Evolutionary conservation across 2,888 invertebrate genomes (phyloP).

Genomic region (Sthenelais limicola): DNA sequence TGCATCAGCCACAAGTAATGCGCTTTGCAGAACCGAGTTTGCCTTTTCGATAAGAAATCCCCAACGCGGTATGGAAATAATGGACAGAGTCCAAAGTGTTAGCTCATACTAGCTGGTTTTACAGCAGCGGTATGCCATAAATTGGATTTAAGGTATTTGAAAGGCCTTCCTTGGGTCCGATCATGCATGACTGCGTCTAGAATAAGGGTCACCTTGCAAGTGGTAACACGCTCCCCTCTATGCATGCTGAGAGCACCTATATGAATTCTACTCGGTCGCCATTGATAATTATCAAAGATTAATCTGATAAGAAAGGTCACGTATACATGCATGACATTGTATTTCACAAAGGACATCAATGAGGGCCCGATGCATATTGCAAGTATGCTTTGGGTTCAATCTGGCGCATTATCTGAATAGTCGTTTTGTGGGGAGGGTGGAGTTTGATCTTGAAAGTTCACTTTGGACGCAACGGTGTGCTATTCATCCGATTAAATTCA

Average conservation of each 20-base stretch:
- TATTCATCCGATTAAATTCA: too few relatives aligned
- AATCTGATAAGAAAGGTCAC: too few relatives aligned
- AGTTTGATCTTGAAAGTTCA: too few relatives aligned
- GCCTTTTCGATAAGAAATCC: background rate
- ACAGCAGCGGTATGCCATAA: background rate
- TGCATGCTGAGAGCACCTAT: background rate
- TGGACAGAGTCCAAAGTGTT: constrained; percentile 14
- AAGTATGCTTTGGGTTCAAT: too few relatives aligned
- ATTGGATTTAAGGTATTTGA: constrained; percentile 29
- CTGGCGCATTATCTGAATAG: too few relatives aligned
- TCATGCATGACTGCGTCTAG: constrained; percentile 8
- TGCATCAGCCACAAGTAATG: background rate
- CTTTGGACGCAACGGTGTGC: too few relatives aligned
- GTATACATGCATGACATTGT: too few relatives aligned
- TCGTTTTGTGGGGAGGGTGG: too few relatives aligned
- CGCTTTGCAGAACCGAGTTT: background rate
- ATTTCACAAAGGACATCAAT: too few relatives aligned
- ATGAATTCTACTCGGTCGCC: background rate
- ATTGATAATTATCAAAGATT: too few relatives aligned
- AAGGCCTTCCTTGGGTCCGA: background rate
- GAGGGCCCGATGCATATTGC: too few relatives aligned
- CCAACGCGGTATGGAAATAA: background rate
- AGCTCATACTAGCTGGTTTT: constrained; percentile 4
- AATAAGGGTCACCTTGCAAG: constrained; percentile 6
- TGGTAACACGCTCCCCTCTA: background rate